Evolutionary conservation across 2,113 vertebrate genomes (phyloP), one percentile per base, ranked within the genome.

Genomic region (Chaetorhynchus papuensis): DNA sequence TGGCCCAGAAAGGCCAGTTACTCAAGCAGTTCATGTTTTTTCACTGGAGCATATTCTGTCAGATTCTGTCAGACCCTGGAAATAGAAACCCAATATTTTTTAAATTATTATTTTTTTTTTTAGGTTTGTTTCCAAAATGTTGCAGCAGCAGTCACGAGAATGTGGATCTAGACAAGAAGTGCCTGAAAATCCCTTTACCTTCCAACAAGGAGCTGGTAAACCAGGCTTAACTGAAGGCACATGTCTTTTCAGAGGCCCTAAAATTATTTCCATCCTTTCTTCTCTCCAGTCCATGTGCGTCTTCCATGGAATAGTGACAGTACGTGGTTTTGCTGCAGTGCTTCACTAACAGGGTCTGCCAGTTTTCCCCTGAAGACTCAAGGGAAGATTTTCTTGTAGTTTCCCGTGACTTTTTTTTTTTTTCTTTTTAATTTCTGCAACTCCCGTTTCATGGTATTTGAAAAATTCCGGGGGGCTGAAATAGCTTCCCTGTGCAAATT

Each of bases 391-490:
- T 91, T 42, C 17, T 33, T 57, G 1, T 42, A 44, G 21, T 82
- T 94, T 54, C 5, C 2, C 0, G 0, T 50, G 18, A 27, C 7
- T 47, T 6, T 10, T 39, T 35, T 39, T 35, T 35, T 42, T 22
- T 13, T 42, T 16, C 9, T 37, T 53, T 47, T 19, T 9, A 16
- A 44, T 89, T 68, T 80, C 54, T 50, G 5, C 31, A 53, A 5
- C 13, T 79, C 18, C 21, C 11, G 5, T 61, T 63, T 49, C 7
- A 9, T 0, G 13, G 49, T 83, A 41, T 31, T 72, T 74, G 45
- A 41, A 83, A 49, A 83, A 83, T 41, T 61, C 41, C 15, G 11
- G 20, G 59, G 28, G 59, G 5, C 59, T 69, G 90, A 88, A 92
- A 26, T 41, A 52, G 31, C 60, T 50, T 24, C 31, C 52, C 22